These are phyloP conservation scores for Phoenoteleia sp. DNA, from an alignment of 2,888 invertebrate species.

Conservation along the genomic window DNA sequence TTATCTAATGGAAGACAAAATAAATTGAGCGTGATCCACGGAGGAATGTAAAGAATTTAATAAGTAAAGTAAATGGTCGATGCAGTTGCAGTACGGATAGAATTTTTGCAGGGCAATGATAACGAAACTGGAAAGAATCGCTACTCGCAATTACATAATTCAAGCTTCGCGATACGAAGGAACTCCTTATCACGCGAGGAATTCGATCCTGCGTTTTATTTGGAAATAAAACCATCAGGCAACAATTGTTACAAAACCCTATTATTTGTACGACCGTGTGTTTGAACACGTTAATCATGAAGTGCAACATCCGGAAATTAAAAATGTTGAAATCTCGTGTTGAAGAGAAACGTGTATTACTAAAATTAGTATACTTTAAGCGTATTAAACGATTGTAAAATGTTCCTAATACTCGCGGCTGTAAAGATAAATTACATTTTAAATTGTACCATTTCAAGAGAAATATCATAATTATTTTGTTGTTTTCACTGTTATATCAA, in stretches of 20 bases:
- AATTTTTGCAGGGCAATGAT: slow-evolving; percentile 40
- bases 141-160: slow-evolving; percentile 50
- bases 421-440: too few species aligned
- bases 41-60: slow-evolving; percentile 48
- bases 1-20: slow-evolving; percentile 25
- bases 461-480: too few species aligned
- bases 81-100: slow-evolving; percentile 22
- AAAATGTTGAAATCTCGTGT: too few species aligned
- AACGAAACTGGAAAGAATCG: slow-evolving; percentile 45
- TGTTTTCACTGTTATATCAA: too few species aligned
- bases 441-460: too few species aligned
- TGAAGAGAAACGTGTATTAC: too few species aligned
- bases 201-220: slow-evolving; percentile 30
- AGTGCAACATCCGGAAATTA: too few species aligned
- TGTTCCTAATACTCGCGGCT: too few species aligned
- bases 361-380: too few species aligned
- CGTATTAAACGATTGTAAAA: too few species aligned
- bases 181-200: slow-evolving; percentile 16
- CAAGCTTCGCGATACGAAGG: slow-evolving; percentile 10
- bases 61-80: slow-evolving; percentile 46
- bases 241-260: neutral
- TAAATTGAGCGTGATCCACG: slow-evolving; percentile 38
- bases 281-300: neutral
- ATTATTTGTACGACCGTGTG: neutral
- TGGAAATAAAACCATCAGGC: neutral